Evolutionary conservation across 1,140 invertebrate genomes (phyloP).

Genomic region (Platorchestia sp.): DNA sequence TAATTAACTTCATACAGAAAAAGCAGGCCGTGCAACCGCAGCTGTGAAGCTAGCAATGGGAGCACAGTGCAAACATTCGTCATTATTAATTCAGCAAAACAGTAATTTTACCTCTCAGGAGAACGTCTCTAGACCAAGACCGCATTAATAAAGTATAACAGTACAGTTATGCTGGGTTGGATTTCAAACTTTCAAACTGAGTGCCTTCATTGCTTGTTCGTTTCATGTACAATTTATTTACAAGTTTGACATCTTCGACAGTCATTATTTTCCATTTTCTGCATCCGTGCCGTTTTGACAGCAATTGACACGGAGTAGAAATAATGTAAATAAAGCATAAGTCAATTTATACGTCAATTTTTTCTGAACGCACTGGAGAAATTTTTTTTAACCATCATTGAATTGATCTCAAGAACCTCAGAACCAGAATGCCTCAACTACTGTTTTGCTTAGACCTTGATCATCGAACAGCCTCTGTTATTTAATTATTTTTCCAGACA

Average conservation of each 20-base stretch:
- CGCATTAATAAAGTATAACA: neutral
- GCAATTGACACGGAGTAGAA: too few species aligned
- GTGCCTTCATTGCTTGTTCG: neutral
- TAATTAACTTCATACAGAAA: neutral
- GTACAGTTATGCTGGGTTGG: neutral
- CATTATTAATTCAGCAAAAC: neutral
- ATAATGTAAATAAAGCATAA: neutral
- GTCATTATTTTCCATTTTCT: neutral
- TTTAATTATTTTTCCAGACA: too few species aligned
- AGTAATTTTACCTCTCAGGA: neutral
- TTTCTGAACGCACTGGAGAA: too few species aligned
- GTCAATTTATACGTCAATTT: neutral
- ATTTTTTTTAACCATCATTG: too few species aligned
- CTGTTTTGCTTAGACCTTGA: too few species aligned
- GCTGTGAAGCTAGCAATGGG: neutral
- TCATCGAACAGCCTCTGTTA: too few species aligned
- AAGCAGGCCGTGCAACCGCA: neutral
- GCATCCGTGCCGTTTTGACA: too few species aligned
- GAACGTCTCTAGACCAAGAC: neutral
- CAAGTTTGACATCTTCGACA: neutral
- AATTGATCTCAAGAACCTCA: too few species aligned
- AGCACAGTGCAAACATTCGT: neutral
- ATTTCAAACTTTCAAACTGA: neutral
- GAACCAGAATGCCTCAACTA: too few species aligned
- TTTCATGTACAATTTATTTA: neutral